Evolutionary conservation across 1,140 invertebrate genomes (phyloP).

Genomic region (Diuraphis noxia): DNA sequence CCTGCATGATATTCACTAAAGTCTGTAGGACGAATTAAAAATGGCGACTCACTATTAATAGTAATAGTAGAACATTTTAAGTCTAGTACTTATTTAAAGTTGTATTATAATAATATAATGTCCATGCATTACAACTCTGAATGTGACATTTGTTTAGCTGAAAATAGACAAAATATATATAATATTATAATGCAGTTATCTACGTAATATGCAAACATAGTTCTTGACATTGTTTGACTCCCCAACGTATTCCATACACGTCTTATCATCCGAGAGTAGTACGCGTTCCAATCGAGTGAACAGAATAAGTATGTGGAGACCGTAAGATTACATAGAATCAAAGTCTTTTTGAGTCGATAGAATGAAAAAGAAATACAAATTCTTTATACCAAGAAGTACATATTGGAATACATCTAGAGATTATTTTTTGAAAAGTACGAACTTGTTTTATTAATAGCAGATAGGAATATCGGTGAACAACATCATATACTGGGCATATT

Average conservation of each 20-base stretch:
- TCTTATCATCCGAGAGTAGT: neutral
- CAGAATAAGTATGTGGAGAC: conserved; percentile 17
- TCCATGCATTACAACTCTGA: neutral
- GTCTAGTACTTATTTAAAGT: neutral
- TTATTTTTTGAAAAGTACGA: neutral
- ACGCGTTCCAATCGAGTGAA: conserved; percentile 7
- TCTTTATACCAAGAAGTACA: neutral
- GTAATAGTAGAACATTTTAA: neutral
- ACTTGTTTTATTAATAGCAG: neutral
- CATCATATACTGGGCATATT: no score
- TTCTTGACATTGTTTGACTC: conserved; percentile 1
- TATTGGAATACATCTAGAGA: neutral
- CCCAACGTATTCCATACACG: neutral
- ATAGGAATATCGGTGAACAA: neutral
- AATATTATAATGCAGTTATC: conserved; percentile 2
- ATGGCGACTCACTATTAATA: neutral
- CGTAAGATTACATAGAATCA: neutral
- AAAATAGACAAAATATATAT: neutral
- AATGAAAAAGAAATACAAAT: neutral
- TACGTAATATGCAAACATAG: neutral
- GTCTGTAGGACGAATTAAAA: neutral
- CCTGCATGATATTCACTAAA: neutral
- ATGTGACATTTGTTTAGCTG: neutral
- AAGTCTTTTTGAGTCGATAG: neutral
- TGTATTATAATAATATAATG: neutral